Evolutionary conservation across 2,888 invertebrate species (phyloP), one percentile per base, ranked within the genome.

Genomic region (Galerucella pusilla): DNA sequence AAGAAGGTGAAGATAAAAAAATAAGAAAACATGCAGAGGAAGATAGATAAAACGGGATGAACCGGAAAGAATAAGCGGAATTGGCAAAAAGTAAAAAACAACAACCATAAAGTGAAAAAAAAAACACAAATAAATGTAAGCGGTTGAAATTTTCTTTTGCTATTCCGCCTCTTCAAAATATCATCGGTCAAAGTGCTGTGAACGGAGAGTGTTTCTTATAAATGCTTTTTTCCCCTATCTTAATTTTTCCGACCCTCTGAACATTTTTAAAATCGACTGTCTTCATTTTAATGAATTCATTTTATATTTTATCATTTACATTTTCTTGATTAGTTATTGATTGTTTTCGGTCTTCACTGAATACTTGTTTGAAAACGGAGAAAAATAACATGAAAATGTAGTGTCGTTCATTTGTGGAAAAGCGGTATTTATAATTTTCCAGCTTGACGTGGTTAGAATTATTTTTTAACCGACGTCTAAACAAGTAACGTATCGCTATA

Each of bases 321-420:
- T 84, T 84, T 84, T 82, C 84, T 84, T 84, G 83, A 84, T 84
- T 84, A 83, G 81, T 81, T 84, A 84, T 84, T 80, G 84, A 84
- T 84, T 82, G 16, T 10, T 57, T n/a, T 57, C 9, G 57, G 20
- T 10, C 20, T 16, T 16, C 20, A 10, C 20, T 20, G 10, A 57
- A 57, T 16, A 20, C 16, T 57, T 16, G 20, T 16, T 57, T 52
- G 11, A 16, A 52, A 52, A n/a, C 52, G 2, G 16, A 57, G 9
- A 57, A 57, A 57, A 7, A 49, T 6, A 6, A 35, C 1, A 35
- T 5, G 5, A 6, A 35, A 35, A 35, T 35, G 35, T 35, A 35
- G 6, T 35, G 35, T 6, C 35, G 6, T 35, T 35, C 6, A 6
- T 5, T 35, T 35, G 5, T 6, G 6, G 6, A 35, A 35, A 35